Evolutionary conservation across 2,797 vertebrate genomes (phyloP), one percentile per base, ranked within the genome.

Genomic region (Nannoperca australis): DNA sequence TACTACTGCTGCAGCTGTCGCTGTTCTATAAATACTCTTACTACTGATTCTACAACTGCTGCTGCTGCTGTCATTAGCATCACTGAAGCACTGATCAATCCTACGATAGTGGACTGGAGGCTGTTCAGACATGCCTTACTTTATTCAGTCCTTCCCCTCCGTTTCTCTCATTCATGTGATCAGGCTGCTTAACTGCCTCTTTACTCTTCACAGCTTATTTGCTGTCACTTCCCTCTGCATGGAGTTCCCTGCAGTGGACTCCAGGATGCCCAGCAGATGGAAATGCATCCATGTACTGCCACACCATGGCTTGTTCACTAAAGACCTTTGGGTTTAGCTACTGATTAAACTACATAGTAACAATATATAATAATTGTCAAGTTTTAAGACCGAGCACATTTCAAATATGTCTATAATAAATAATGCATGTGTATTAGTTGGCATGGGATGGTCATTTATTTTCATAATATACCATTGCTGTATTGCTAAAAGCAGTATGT

Each of bases 1-100:
- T 45, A 54, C 75, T 65, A 40, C 64, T 50, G 61, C 66, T 54
- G 32, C 66, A 81, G 74, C 75, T 78, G 78, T 53, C 66, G 50
- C 34, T 49, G 34, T 15, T 82, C 61, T 77, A 73, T 67, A 70
- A 50, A 67, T 70, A 69, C 32, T 51, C 49, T 14, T 68, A 78
- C 70, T 66, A 62, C 51, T 64, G 32, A 38, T 45, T 42, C 30
- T 20, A 60, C 20, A 59, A 59, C n/a, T n/a, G n/a, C 44, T 70
- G 15, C 56, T 40, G 22, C 62, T 44, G 55, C 59, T 55, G 49
- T 50, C 44, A 45, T 53, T 47, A 68, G 49, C 62, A 8, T 36
- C 36, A 54, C 49, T 62, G 24, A 47, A 32, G 11, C 47, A 14
- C 12, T 49, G 30, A 65, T 70, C 55, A 44, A 38, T 71, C 32